Percentiles rank a stretch among this genome's conserved stretches.
Evolutionary conservation across 1,140 invertebrate species (phyloP).

Genomic region (Arion vulgaris): DNA sequence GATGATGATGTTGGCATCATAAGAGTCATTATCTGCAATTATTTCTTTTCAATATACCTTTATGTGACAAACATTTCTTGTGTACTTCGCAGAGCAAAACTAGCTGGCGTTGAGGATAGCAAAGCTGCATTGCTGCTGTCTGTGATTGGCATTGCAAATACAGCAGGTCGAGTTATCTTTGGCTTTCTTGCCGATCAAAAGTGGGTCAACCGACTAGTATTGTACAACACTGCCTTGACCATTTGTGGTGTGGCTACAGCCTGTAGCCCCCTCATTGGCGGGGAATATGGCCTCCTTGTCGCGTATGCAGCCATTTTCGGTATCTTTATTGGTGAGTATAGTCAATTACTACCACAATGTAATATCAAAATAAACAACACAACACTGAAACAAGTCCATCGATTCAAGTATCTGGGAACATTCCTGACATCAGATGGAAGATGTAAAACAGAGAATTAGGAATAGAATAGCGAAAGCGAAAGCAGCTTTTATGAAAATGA

Average conservation of each 20-base stretch:
- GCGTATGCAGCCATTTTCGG: conserved; percentile 89
- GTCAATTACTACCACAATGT: no score
- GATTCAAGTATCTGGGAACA: no score
- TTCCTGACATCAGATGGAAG: no score
- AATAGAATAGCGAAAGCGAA: no score
- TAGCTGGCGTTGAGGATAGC: conserved; percentile 76
- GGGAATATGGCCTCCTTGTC: conserved; percentile 80
- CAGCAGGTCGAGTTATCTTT: conserved; percentile 75
- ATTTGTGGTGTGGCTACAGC: conserved; percentile 85
- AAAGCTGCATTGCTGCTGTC: conserved; percentile 91
- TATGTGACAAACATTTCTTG: no score
- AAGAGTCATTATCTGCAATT: no score
- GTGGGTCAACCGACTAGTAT: conserved; percentile 76
- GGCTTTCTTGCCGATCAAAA: conserved; percentile 74
- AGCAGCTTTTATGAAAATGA: no score
- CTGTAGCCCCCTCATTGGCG: conserved; percentile 80
- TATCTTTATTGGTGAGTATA: conserved; percentile 80
- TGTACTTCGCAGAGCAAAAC: conserved; percentile 41
- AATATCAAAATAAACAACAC: no score
- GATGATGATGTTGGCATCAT: no score
- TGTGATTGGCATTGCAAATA: conserved; percentile 83
- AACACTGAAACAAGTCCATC: no score
- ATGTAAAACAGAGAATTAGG: no score
- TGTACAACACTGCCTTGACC: conserved; percentile 91
- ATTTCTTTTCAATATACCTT: no score